Conservation (phyloP, 2,888 invertebrate genomes). For the Macaria liturata region DNA sequence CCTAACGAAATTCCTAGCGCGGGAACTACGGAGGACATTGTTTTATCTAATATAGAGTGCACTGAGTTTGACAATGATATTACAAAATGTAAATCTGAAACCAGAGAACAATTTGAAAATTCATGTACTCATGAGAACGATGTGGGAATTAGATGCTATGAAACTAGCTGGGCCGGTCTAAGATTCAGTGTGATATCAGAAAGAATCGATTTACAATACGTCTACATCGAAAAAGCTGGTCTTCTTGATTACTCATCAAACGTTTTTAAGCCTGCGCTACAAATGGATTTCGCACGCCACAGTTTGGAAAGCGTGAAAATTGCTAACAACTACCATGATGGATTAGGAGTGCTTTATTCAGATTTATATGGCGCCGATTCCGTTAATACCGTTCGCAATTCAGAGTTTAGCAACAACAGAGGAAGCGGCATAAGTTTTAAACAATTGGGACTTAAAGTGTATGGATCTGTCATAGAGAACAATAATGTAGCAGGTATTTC, state of each 20-base stretch:
- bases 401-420: conserved; percentile 91
- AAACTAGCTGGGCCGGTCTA: conserved; percentile 97
- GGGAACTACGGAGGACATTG: conserved; percentile 89
- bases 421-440: conserved; percentile 96
- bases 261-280: conserved; percentile 93
- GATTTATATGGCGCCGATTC: conserved; percentile 95
- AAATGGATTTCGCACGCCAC: conserved; percentile 93
- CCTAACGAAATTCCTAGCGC: conserved; percentile 91
- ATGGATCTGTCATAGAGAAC: conserved; percentile 90
- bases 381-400: conserved; percentile 91
- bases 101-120: conserved; percentile 90
- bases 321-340: conserved; percentile 94
- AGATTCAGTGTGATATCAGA: conserved; percentile 95
- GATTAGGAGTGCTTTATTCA: conserved; percentile 96
- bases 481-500: conserved; percentile 94
- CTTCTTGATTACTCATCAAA: conserved; percentile 96
- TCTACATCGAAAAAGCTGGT: conserved; percentile 96
- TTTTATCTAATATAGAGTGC: conserved; percentile 95
- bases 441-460: conserved; percentile 92
- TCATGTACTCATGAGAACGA: conserved; percentile 94
- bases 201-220: conserved; percentile 92
- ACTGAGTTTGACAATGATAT: conserved; percentile 95
- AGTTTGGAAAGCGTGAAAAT: conserved; percentile 92
- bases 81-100: conserved; percentile 93
- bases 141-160: conserved; percentile 94